phyloP scores from a whole-genome alignment of 2,113 vertebrate species.

The Erythrocercus mccallii region DNA sequence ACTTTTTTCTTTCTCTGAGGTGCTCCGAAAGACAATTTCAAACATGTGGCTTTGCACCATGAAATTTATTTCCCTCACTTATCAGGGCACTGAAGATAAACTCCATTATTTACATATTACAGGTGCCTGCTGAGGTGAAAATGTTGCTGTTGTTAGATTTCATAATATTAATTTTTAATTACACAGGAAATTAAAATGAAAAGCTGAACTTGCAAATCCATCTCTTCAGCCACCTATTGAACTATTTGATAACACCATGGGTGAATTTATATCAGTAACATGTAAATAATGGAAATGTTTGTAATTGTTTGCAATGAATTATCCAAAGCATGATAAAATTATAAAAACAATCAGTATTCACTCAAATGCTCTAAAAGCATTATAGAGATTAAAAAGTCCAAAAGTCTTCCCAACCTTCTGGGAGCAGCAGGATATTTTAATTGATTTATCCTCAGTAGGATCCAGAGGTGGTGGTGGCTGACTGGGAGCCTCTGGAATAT shows the following conservation, averaged over 20 bases:
- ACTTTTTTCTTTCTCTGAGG: not conserved
- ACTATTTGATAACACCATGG: not conserved
- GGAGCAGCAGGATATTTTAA: not conserved
- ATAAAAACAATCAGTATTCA: not conserved
- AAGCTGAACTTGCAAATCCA: not conserved
- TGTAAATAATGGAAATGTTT: not conserved
- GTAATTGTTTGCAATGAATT: not conserved
- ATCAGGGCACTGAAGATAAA: not conserved
- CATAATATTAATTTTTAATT: not conserved
- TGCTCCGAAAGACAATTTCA: not conserved
- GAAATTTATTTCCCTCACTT: not conserved
- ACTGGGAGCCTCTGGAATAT: not conserved
- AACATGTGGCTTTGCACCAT: not conserved
- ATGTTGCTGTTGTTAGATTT: not conserved
- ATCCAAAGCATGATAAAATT: not conserved
- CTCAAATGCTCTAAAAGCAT: not conserved
- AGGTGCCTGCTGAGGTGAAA: not conserved
- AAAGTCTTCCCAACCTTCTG: not conserved
- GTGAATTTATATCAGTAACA: not conserved
- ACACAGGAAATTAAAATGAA: not conserved
- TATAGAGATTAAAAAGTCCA: not conserved
- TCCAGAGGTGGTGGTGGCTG: not conserved
- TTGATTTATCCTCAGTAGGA: not conserved
- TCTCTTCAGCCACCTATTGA: not conserved
- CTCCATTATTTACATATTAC: accelerated